Conservation (phyloP, 2,113 vertebrate genomes). For the Myotis brandtii region DNA sequence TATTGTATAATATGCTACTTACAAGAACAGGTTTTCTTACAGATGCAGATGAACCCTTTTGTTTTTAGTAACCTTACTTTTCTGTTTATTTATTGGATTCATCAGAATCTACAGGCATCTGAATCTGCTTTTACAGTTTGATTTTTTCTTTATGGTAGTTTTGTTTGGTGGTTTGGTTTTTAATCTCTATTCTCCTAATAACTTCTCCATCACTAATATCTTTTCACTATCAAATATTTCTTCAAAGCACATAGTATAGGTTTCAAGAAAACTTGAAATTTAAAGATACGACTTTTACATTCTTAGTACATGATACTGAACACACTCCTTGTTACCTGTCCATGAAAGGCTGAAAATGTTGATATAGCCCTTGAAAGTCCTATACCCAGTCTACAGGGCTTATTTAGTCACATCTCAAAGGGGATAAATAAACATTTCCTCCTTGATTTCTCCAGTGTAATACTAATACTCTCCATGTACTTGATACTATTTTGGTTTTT, state of each 20-base stretch:
- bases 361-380: neutral
- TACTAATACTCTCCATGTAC: neutral
- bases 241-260: no score
- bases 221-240: neutral
- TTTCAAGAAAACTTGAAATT: neutral
- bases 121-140: neutral
- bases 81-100: neutral
- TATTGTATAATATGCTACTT: neutral
- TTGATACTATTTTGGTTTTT: neutral
- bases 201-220: neutral
- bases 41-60: neutral
- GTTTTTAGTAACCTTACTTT: neutral
- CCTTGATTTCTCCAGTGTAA: neutral
- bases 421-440: neutral
- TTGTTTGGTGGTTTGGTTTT: slow-evolving; percentile 1
- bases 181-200: neutral
- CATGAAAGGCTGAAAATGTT: neutral
- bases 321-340: neutral
- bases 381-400: neutral
- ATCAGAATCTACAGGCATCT: neutral
- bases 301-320: neutral
- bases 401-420: neutral
- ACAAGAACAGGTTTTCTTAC: neutral
- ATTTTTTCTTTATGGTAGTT: neutral
- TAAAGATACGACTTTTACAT: neutral